phyloP scores from a whole-genome alignment of 1,140 invertebrate species.

The Camponotus floridanus region DNA sequence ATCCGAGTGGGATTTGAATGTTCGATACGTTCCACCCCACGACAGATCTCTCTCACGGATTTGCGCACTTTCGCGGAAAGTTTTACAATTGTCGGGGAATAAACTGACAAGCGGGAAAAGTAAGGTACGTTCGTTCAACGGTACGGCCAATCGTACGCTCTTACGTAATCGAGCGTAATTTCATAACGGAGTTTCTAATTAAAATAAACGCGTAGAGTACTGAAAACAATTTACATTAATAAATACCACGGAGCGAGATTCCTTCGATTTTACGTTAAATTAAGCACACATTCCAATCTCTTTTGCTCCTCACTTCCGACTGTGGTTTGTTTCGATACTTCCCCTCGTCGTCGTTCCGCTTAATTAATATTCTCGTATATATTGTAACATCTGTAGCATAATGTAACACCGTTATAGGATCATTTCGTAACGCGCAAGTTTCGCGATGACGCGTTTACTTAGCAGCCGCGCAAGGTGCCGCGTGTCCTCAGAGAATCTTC shows the following conservation, averaged over 20 bases:
- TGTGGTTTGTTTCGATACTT: conserved; percentile 43
- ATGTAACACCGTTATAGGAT: conserved; percentile 41
- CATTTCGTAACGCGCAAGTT: conserved; percentile 59
- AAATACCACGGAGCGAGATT: conserved; percentile 21
- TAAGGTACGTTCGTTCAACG: not conserved
- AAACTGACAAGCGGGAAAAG: not conserved
- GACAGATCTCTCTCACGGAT: not conserved
- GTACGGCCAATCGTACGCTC: too few species aligned
- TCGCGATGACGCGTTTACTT: conserved; percentile 63
- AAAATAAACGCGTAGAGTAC: not conserved
- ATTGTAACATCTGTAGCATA: conserved; percentile 46
- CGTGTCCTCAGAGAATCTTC: conserved; percentile 69
- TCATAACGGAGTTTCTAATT: conserved; percentile 8
- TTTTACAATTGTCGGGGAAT: conserved; percentile 29
- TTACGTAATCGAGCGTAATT: not conserved
- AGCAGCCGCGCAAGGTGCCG: conserved; percentile 38
- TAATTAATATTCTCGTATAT: conserved; percentile 54
- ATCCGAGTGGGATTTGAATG: conserved; percentile 33
- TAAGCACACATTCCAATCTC: conserved; percentile 38
- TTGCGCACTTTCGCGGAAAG: not conserved
- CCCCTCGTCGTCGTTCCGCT: not conserved
- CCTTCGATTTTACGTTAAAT: conserved; percentile 46
- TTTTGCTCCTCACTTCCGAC: not conserved
- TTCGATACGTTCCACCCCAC: conserved; percentile 16
- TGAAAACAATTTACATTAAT: conserved; percentile 56